A percentile compares a stretch with the other conserved stretches of the same genome.
Conservation (phyloP, 2,888 invertebrate genomes). For the Drosophila aldrichi region DNA sequence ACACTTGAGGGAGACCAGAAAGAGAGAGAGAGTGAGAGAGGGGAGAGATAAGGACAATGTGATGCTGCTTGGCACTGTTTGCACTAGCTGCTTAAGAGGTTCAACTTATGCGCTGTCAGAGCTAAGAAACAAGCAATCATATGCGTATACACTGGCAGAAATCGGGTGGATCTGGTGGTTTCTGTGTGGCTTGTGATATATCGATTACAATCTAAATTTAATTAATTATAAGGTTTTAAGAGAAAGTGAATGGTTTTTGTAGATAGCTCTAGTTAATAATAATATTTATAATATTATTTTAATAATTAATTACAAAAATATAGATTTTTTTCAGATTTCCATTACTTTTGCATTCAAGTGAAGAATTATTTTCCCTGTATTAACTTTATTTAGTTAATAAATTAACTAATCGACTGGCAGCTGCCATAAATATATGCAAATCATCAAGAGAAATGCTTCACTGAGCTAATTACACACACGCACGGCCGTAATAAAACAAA, state of each 20-base stretch:
- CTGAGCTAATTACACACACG: slow-evolving; percentile 10
- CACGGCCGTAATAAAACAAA: slow-evolving; percentile 4
- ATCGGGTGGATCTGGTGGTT: not conserved
- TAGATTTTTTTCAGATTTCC: not conserved
- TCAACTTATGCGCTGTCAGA: slow-evolving; percentile 57
- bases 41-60: not conserved
- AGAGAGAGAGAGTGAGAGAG: not conserved
- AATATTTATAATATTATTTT: too few relatives aligned
- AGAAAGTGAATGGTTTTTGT: too few relatives aligned
- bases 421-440: not conserved
- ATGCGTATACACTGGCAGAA: not conserved
- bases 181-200: not conserved
- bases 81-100: slow-evolving; percentile 40
- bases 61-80: slow-evolving; percentile 44
- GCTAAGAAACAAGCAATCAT: slow-evolving; percentile 32
- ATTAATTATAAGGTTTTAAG: too few relatives aligned
- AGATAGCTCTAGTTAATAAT: not conserved
- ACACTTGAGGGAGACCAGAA: not conserved
- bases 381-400: not conserved
- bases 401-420: not conserved
- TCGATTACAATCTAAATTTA: too few relatives aligned
- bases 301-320: not conserved
- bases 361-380: not conserved
- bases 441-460: not conserved
- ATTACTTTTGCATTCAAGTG: not conserved